Conservation (phyloP, 1,140 invertebrate species). For the Lepidurus packardi region DNA sequence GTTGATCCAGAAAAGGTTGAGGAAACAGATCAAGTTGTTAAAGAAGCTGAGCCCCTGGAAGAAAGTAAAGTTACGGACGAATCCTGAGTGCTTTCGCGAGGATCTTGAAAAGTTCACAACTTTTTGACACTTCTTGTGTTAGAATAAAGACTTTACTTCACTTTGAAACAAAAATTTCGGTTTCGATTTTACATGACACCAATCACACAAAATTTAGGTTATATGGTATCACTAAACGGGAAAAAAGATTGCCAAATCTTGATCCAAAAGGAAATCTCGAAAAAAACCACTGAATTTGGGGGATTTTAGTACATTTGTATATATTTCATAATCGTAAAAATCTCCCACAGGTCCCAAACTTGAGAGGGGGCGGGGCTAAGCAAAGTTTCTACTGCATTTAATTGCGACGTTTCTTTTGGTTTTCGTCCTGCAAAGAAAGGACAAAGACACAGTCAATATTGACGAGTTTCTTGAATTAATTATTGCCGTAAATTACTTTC, state of each 20-base stretch:
- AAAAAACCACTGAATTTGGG: neutral
- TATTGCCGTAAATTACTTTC: constrained; percentile 57
- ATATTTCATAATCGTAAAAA: neutral
- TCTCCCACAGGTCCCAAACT: neutral
- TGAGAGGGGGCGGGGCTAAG: neutral
- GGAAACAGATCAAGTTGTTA: neutral
- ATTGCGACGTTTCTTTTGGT: constrained; percentile 27
- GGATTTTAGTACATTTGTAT: neutral
- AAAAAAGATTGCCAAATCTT: neutral
- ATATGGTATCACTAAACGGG: neutral
- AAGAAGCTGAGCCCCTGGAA: constrained; percentile 28
- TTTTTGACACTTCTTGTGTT: neutral
- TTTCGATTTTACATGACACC: too few relatives aligned
- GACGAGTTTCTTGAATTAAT: neutral
- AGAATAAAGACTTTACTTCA: constrained; percentile 12
- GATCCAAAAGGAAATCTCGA: neutral
- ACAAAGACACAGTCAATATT: neutral
- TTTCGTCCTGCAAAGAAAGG: constrained; percentile 4
- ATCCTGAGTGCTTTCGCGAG: neutral
- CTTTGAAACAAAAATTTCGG: neutral
- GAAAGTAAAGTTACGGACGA: neutral
- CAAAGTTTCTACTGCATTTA: neutral
- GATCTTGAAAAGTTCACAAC: neutral
- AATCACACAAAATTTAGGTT: too few relatives aligned
- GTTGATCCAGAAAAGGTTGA: neutral